phyloP scores from a whole-genome alignment of 2,113 vertebrate genomes.

The Shinisaurus crocodilurus region DNA sequence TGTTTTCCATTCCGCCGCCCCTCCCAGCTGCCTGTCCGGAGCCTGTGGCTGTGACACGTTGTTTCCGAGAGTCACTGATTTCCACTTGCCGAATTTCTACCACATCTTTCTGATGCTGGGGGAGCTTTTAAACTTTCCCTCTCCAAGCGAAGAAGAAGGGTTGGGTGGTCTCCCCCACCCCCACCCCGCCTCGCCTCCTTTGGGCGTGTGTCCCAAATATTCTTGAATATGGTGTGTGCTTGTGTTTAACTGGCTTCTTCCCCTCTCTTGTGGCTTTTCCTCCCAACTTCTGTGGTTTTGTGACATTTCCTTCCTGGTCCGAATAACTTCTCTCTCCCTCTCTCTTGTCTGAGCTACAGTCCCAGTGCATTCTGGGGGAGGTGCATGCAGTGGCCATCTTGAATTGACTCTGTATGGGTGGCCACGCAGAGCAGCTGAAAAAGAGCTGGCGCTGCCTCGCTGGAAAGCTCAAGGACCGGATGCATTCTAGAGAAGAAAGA shows the following conservation, averaged over 20 bases:
- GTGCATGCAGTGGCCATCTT: background rate
- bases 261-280: background rate
- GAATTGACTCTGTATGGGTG: background rate
- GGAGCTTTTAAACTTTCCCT: background rate
- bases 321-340: too few relatives aligned
- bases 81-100: background rate
- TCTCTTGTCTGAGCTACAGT: background rate
- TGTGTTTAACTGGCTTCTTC: background rate
- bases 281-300: background rate
- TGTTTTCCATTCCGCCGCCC: background rate
- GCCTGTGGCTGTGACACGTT: background rate
- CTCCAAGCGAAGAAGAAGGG: too few relatives aligned
- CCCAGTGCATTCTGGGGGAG: background rate
- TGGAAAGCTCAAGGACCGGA: background rate
- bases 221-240: background rate
- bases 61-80: background rate
- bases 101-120: background rate
- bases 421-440: background rate
- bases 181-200: background rate
- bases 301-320: background rate
- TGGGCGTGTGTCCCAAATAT: background rate
- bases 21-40: background rate
- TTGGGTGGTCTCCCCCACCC: rapidly evolving
- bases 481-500: too few relatives aligned
- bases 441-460: background rate